Base-by-base conservation (phyloP, 2,888 invertebrate species). In the Eupithecia abbreviata region DNA sequence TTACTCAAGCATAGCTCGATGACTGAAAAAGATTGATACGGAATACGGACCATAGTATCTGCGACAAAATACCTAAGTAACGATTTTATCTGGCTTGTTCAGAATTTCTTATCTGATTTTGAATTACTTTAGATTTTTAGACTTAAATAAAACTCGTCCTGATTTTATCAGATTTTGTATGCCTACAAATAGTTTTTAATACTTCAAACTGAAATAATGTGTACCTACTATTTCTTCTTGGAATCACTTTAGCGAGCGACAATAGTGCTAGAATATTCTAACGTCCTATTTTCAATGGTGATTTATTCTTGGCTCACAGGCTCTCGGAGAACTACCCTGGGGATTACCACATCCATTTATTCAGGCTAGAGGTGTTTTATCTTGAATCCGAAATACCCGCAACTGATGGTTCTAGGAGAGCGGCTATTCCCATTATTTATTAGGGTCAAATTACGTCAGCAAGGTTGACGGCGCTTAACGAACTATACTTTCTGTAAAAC, bases 321-420 rank as follows among this genome's bases (percentile, higher is more conserved):
- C 42, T 62, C 62, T 62, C 30, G 10, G 10, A 30, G 62, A 30
- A 42, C 55, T n/a, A 18, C 66, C 66, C 66, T 66, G 15, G 13
- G 66, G 42, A 66, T 42, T 65, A 13, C 42, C 42, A 15, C 66
- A 42, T 66, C 42, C 66, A 66, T 66, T 67, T 66, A 66, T 66
- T 66, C 58, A 66, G 42, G 66, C 66, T 13, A 66, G 15, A 66
- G 42, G 42, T 66, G 12, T 62, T 62, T 58, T 66, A 66, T 66
- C 66, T 66, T 66, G 66, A 66, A 66, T 62, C 62, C 62, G 18
- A 62, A 58, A 30, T 62, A 62, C 66, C 41, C 42, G 41, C 66
- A 66, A 66, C 41, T 66, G 15, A 41, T 42, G 15, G 66, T 66
- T 15, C 41, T 72, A 10, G 12, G 47, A 4, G 65, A 66, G 13